These are phyloP conservation scores for Andricus grossulariae DNA, from an alignment of 1,140 invertebrate species.

Conservation along the genomic window DNA sequence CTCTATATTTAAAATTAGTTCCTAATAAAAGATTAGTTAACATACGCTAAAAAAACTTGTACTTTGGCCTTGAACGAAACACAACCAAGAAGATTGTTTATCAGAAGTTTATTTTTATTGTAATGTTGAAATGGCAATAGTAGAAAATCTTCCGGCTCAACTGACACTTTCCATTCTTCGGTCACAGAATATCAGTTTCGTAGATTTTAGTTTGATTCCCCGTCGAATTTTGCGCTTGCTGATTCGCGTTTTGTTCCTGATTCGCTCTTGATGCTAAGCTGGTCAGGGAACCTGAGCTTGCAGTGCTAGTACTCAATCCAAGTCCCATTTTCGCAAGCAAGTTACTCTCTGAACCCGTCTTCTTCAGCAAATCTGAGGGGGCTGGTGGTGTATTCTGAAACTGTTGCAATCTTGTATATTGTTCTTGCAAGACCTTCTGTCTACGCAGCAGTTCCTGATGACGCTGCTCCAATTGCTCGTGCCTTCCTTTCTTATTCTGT, in stretches of 20 bases:
- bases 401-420: constrained; percentile 90
- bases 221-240: constrained; percentile 25
- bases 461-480: constrained; percentile 87
- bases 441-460: constrained; percentile 91
- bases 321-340: constrained; percentile 89
- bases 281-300: constrained; percentile 80
- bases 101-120: constrained; percentile 6
- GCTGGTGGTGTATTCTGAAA: constrained; percentile 83
- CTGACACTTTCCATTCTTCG: constrained; percentile 43
- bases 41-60: constrained; percentile 14
- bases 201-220: constrained; percentile 80
- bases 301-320: constrained; percentile 78
- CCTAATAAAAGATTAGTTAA: constrained; percentile 34
- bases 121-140: constrained; percentile 10
- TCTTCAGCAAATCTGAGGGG: constrained; percentile 84
- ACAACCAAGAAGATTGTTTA: constrained; percentile 25
- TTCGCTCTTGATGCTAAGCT: constrained; percentile 74
- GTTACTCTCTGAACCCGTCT: constrained; percentile 93
- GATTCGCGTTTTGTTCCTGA: constrained; percentile 59
- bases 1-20: constrained; percentile 33
- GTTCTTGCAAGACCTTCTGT: constrained; percentile 90
- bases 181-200: constrained; percentile 93
- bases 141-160: background rate
- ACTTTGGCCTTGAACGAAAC: constrained; percentile 19
- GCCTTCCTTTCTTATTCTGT: constrained; percentile 78